A percentile compares a stretch with the other conserved stretches of the same genome.
These are phyloP conservation scores for Centropus unirufus DNA, from an alignment of 2,113 vertebrate genomes.

Conservation along the genomic window DNA sequence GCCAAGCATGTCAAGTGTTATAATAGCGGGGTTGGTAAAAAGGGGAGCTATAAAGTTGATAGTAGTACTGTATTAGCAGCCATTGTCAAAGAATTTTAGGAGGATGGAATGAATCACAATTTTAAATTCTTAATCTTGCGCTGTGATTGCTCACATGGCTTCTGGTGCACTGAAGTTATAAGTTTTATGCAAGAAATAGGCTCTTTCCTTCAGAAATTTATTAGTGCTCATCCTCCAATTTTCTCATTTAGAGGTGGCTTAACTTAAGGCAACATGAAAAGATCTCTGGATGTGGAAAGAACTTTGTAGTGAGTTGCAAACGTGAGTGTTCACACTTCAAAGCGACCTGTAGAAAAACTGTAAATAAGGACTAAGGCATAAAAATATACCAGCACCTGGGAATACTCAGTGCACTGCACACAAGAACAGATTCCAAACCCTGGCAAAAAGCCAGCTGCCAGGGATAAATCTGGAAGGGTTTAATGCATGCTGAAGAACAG, in stretches of 20 bases:
- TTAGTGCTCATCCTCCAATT: constrained; percentile 12
- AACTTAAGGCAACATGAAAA: constrained; percentile 42
- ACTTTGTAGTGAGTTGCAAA: constrained; percentile 50
- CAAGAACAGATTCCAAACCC: constrained; percentile 61
- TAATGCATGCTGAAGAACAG: constrained; percentile 61
- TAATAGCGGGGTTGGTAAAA: constrained; percentile 4
- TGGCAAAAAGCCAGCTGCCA: constrained; percentile 70
- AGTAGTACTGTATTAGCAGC: background rate
- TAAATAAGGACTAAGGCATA: constrained; percentile 78
- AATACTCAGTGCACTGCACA: constrained; percentile 77
- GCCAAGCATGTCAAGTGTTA: constrained; percentile 22
- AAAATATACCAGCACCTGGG: constrained; percentile 77
- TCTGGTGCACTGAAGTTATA: constrained; percentile 15
- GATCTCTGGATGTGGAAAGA: constrained; percentile 53
- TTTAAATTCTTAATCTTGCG: constrained; percentile 15
- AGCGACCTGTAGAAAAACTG: constrained; percentile 75
- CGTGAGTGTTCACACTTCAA: constrained; percentile 76
- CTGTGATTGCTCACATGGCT: background rate
- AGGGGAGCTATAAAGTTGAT: background rate
- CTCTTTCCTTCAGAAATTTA: constrained; percentile 10
- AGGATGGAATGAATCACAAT: background rate
- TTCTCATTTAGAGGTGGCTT: constrained; percentile 46
- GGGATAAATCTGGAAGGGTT: constrained; percentile 77
- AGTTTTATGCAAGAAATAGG: constrained; percentile 42
- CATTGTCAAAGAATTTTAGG: background rate